Base-by-base conservation (phyloP, 2,797 vertebrate species). In the Sparus aurata region DNA sequence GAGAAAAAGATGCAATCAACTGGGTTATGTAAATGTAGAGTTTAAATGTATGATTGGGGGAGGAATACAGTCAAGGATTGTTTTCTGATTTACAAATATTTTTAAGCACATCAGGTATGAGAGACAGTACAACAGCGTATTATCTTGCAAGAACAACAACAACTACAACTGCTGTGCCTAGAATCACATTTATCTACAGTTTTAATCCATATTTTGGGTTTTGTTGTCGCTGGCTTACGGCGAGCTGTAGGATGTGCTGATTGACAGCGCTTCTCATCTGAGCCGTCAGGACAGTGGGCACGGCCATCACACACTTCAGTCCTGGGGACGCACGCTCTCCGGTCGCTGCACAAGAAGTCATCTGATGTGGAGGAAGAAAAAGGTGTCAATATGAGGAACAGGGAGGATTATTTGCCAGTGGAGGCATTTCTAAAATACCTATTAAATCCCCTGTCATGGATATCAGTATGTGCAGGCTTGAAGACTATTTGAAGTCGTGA, bases 261-360 rank as follows among this genome's bases (percentile, higher is more conserved):
- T 4, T 43, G 58, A 86, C 95, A 96, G 41, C 1, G 53, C 2
- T 20, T 83, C 81, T 96, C 95, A 75, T 96, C 95, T 0, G 95
- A 95, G 12, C 91, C 80, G 2, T 96, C 95, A 0, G 81, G 46
- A 73, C 95, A 96, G 73, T 96, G 90, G 16, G 82, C 9, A 5
- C 70, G 90, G 1, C 94, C 94, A 0, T 96, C 95, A 47, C 95
- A 96, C 58, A 95, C 86, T 50, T 91, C 25, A 1, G 1, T 22
- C 43, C 13, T 80, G 17, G 83, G 62, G 41, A 96, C 43, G 22
- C 95, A 96, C 34, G 66, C 84, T 22, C 80, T 88, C 54, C 65
- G 84, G 88, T 95, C 92, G 7, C 78, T 89, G 85, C 95, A 96
- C 67, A 93, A 77, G 88, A 94, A 96, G 63, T 95, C 92, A 17